phyloP scores from a whole-genome alignment of 2,797 vertebrate genomes.

The Knipowitschia caucasica region DNA sequence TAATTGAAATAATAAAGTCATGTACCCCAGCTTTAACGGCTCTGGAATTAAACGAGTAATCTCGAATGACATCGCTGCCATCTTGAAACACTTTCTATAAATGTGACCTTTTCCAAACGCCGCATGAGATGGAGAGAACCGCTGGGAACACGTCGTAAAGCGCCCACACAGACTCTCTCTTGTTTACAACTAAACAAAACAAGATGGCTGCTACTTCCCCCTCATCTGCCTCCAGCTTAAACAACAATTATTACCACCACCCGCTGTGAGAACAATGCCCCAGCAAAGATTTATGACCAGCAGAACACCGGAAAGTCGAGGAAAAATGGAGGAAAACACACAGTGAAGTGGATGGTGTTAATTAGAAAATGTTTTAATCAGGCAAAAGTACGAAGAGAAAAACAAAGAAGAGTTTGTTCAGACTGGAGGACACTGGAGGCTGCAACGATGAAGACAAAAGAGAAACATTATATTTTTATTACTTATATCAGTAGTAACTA shows the following conservation, averaged over 20 bases:
- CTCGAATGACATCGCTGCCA: background rate
- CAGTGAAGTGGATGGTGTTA: slow-evolving; percentile 37
- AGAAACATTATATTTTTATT: no score
- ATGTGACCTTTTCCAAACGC: slow-evolving; percentile 21
- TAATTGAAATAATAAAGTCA: no score
- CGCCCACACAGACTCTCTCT: slow-evolving; percentile 22
- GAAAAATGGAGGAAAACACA: slow-evolving; percentile 29
- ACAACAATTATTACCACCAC: slow-evolving; percentile 36
- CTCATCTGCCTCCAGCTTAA: slow-evolving; percentile 21
- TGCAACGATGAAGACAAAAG: no score
- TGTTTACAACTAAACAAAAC: slow-evolving; percentile 28
- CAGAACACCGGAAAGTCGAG: slow-evolving; percentile 22
- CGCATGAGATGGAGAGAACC: slow-evolving; percentile 28
- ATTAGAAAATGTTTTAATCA: slow-evolving; percentile 54
- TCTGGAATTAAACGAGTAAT: background rate
- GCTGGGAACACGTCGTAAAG: slow-evolving; percentile 15
- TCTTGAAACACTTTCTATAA: slow-evolving; percentile 8
- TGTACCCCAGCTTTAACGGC: no score
- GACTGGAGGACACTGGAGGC: no score
- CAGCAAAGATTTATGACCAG: slow-evolving; percentile 36
- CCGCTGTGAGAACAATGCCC: slow-evolving; percentile 53
- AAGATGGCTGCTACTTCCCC: slow-evolving; percentile 33
- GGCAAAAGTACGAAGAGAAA: no score
- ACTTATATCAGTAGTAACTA: no score
- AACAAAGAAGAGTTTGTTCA: no score